Evolutionary conservation across 2,888 invertebrate species (phyloP).

Genomic region (Drosophila ezoana): DNA sequence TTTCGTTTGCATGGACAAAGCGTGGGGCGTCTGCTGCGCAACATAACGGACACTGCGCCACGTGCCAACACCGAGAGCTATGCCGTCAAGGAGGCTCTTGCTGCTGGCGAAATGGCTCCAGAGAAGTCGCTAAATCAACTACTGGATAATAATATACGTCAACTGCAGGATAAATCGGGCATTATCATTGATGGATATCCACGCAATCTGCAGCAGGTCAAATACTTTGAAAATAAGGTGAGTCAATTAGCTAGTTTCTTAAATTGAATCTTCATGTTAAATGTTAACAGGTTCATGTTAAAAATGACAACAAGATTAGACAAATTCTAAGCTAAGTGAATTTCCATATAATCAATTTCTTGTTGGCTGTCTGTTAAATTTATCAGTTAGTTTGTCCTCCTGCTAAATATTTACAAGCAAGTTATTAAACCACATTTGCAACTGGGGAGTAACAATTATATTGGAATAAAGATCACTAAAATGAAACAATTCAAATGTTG

Average conservation of each 20-base stretch:
- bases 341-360: too few species aligned
- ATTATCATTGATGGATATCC: constrained; percentile 98
- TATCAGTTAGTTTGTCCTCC: too few species aligned
- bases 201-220: constrained; percentile 94
- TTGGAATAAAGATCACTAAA: too few species aligned
- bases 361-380: too few species aligned
- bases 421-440: too few species aligned
- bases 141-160: constrained; percentile 89
- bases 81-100: constrained; percentile 89
- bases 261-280: too few species aligned
- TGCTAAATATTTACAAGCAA: too few species aligned
- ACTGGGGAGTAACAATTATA: too few species aligned
- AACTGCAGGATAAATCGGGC: constrained; percentile 89
- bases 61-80: constrained; percentile 87
- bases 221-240: constrained; percentile 95
- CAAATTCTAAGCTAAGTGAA: not conserved
- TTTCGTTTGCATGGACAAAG: constrained; percentile 82
- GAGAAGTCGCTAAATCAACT: constrained; percentile 91
- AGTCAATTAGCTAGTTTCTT: not conserved
- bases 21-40: constrained; percentile 91
- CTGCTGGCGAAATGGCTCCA: constrained; percentile 92
- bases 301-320: not conserved
- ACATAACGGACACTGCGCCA: constrained; percentile 89
- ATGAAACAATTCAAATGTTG: too few species aligned
- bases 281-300: not conserved